Evolutionary conservation across 2,888 invertebrate species (phyloP), one percentile per base, ranked within the genome.

Genomic region (Callyntrura guangdongensis): DNA sequence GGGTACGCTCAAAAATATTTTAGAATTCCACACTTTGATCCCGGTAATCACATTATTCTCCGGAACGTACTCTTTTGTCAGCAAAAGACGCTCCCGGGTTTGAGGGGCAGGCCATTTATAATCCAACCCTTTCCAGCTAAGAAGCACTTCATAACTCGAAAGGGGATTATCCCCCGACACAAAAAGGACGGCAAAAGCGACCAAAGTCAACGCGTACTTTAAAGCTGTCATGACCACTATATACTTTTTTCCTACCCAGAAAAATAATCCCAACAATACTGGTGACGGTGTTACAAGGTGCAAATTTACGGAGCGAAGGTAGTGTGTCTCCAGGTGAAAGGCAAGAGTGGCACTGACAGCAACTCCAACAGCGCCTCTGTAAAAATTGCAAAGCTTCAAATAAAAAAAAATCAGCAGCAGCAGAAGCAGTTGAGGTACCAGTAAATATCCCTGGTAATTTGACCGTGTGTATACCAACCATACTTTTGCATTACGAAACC

Each of bases 41-140:
- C 98, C 98, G 79, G 97, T 95, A 0, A 98, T 97, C 20, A 97
- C 95, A 94, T 97, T 97, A 94, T 97, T 97, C 92, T 96, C 96
- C 0, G 97, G 96, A 27, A 97, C 95, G 94, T 96, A 98, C 82
- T 96, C 95, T 0, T 96, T 96, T 45, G 95, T 95, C 27, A 95
- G 95, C 12, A 97, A 95, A 0, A 97, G 97, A 47, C 95, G 94
- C 45, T 96, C 45, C 14, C 92, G 95, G 69, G 96, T 96, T 14
- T 95, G 95, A 20, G 95, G 95, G 0, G 96, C 96, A 3, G 96
- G 96, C 94, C 96, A 98, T 81, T 96, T 96, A 94, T 97, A 97
- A 94, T 98, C 98, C 5, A 98, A 95, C 53, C 96, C 95, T 92
- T 96, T 96, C 98, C 98, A 98, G 90, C 96, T 96, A 94, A 97